Evolutionary conservation across 2,888 invertebrate genomes (phyloP).

Genomic region (Eucera pruinosa): DNA sequence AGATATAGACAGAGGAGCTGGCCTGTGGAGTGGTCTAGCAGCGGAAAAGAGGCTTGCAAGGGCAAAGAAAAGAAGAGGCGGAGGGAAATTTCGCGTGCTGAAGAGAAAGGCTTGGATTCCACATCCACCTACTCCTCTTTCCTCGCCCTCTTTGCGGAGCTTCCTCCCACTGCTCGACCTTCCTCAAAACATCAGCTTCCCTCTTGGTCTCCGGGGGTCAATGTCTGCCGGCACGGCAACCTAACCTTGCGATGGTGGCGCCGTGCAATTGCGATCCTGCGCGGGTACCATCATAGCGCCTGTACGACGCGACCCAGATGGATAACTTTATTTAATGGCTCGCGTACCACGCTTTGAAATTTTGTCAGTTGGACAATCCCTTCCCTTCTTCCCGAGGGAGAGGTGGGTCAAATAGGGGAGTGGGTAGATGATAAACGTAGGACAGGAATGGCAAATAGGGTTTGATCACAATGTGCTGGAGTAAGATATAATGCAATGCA

Average conservation of each 20-base stretch:
- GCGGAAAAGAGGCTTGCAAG: slow-evolving; percentile 56
- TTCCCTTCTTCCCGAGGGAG: too few species aligned
- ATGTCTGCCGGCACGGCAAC: slow-evolving; percentile 66
- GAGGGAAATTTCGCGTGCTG: slow-evolving; percentile 48
- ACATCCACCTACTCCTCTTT: slow-evolving; percentile 26
- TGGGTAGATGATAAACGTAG: too few species aligned
- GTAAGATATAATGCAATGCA: too few species aligned
- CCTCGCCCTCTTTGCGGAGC: slow-evolving; percentile 16
- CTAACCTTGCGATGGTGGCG: slow-evolving; percentile 61
- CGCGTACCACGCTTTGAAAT: too few species aligned
- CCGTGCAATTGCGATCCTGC: slow-evolving; percentile 45
- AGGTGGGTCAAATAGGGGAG: too few species aligned
- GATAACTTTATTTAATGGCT: slow-evolving; percentile 31
- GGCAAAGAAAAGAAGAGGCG: slow-evolving; percentile 39
- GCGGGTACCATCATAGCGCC: too few species aligned
- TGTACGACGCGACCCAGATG: slow-evolving; percentile 1
- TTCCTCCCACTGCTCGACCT: slow-evolving; percentile 57
- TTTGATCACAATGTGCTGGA: too few species aligned
- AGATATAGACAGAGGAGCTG: slow-evolving; percentile 18
- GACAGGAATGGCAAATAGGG: too few species aligned
- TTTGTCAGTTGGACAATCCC: too few species aligned
- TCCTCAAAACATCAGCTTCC: slow-evolving; percentile 53
- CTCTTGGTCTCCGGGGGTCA: slow-evolving; percentile 54
- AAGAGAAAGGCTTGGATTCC: slow-evolving; percentile 52
- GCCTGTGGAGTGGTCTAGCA: slow-evolving; percentile 63